A percentile compares a stretch with the other conserved stretches of the same genome.
These are phyloP conservation scores for Ctenomys sociabilis DNA, from an alignment of 2,113 vertebrate genomes.

Conservation along the genomic window DNA sequence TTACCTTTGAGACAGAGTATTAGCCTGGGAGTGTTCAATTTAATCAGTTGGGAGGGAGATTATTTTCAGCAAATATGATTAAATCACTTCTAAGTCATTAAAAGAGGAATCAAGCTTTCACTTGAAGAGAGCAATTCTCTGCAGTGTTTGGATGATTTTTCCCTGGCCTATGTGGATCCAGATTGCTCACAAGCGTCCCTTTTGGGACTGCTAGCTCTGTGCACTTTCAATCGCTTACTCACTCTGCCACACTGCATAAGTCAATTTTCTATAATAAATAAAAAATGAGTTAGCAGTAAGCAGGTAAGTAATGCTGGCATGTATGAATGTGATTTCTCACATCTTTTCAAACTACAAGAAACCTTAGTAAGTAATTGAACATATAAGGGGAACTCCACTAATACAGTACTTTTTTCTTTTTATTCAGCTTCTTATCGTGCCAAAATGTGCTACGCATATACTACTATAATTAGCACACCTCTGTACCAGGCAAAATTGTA, in stretches of 20 bases:
- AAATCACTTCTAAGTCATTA: background rate
- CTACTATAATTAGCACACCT: no score
- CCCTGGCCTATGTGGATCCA: background rate
- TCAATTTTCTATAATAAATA: background rate
- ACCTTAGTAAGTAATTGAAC: background rate
- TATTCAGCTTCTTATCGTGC: no score
- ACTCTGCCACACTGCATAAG: background rate
- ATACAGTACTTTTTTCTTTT: background rate
- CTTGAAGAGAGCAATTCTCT: background rate
- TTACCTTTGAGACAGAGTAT: background rate
- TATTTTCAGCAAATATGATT: background rate
- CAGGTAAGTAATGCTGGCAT: background rate
- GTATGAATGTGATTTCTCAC: background rate
- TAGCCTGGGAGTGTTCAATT: background rate
- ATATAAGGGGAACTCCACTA: background rate
- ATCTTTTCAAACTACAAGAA: background rate
- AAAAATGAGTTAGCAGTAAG: background rate
- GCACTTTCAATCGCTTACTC: background rate
- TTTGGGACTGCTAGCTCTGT: background rate
- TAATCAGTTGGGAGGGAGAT: background rate
- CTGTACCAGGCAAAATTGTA: no score
- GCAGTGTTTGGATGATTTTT: rapidly evolving
- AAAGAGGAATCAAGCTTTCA: background rate
- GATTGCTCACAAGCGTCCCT: rapidly evolving
- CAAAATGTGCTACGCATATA: no score